A percentile compares a stretch with the other conserved stretches of the same genome.
Evolutionary conservation across 2,888 invertebrate species (phyloP).

Genomic region (Ochropleura leucogaster): DNA sequence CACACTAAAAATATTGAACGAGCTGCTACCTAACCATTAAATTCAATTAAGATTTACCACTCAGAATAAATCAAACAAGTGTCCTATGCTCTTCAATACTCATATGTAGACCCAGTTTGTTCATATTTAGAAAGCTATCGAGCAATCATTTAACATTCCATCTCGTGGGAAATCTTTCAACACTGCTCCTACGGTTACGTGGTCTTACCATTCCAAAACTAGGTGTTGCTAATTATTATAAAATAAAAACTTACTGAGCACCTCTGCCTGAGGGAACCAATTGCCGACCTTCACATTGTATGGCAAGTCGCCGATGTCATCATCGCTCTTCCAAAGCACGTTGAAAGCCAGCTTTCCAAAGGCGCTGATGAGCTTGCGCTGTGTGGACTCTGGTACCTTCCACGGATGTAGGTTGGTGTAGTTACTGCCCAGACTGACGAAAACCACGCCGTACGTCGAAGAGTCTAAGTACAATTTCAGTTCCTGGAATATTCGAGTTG

Average conservation of each 20-base stretch:
- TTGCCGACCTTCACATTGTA: conserved; percentile 31
- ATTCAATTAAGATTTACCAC: too few species aligned
- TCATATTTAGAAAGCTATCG: too few species aligned
- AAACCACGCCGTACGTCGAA: conserved; percentile 21
- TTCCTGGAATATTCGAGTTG: conserved; percentile 28
- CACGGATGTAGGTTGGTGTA: conserved; percentile 6
- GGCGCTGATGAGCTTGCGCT: conserved; percentile 22
- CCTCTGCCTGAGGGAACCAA: conserved; percentile 52
- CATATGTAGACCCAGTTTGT: too few species aligned
- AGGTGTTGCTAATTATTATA: background rate
- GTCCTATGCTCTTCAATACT: too few species aligned
- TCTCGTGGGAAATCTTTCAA: background rate
- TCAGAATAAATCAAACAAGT: too few species aligned
- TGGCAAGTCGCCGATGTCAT: conserved; percentile 10
- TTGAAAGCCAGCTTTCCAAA: conserved; percentile 33
- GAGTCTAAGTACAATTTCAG: conserved; percentile 23
- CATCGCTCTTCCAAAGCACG: conserved; percentile 35
- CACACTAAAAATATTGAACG: too few species aligned
- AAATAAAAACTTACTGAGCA: conserved; percentile 30
- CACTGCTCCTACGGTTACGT: background rate
- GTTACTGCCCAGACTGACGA: conserved; percentile 30
- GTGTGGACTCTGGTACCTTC: conserved; percentile 27
- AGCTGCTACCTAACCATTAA: too few species aligned
- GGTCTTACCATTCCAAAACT: background rate
- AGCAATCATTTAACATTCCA: too few species aligned